Conservation (phyloP, 2,113 vertebrate genomes). For the Acrocephalus kingi region DNA sequence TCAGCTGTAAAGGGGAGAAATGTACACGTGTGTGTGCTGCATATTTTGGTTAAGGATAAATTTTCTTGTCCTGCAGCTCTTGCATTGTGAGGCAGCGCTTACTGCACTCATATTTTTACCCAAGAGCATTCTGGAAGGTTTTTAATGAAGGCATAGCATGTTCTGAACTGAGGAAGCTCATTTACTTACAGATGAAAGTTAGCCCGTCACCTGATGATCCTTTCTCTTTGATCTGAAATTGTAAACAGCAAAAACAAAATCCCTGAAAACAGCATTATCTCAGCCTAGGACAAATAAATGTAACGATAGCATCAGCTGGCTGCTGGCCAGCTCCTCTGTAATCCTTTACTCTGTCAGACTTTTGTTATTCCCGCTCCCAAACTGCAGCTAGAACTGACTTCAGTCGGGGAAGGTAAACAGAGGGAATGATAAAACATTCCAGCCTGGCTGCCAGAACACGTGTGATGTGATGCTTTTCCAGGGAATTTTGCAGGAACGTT, state of each 20-base stretch:
- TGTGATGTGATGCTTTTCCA: accelerated
- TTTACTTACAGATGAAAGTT: conserved; percentile 75
- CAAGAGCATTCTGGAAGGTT: neutral
- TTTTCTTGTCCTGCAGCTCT: neutral
- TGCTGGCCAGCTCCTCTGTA: conserved; percentile 75
- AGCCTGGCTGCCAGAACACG: neutral
- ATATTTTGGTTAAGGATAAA: neutral
- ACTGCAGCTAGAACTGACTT: conserved; percentile 64
- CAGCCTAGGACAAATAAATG: conserved; percentile 73
- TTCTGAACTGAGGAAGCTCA: conserved; percentile 64
- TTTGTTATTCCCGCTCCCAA: conserved; percentile 65
- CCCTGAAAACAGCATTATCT: conserved; percentile 76
- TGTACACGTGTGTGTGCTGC: neutral
- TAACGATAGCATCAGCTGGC: conserved; percentile 79
- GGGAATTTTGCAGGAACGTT: neutral
- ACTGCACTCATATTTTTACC: neutral
- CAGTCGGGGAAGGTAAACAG: conserved; percentile 74
- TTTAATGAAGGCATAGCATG: neutral
- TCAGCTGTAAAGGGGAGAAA: neutral
- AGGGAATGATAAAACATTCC: conserved; percentile 43
- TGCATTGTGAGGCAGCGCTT: neutral
- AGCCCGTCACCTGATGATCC: conserved; percentile 73
- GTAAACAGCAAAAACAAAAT: conserved; percentile 68
- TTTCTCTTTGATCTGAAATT: conserved; percentile 80
- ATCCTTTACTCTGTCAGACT: conserved; percentile 70